Evolutionary conservation across 2,888 invertebrate species (phyloP), one percentile per base, ranked within the genome.

Genomic region (Cabera pusaria): DNA sequence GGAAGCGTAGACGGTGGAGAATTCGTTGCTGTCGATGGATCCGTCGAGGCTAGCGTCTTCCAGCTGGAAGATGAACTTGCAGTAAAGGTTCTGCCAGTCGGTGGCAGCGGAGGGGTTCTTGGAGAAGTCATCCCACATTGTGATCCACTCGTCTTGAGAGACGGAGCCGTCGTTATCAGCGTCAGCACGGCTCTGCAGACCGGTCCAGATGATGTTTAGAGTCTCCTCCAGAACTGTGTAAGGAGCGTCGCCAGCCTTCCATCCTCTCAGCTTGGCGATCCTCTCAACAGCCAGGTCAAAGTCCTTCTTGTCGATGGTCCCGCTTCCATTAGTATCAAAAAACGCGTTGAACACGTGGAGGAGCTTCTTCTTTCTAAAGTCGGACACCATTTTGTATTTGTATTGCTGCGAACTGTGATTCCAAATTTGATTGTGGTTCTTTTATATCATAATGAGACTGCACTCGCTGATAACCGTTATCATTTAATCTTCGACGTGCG

Each of bases 321-420:
- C 97, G 75, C 96, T 97, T 67, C 93, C 93, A 84, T 97, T 95
- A 56, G 94, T 94, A 90, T 97, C 97, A 67, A 96, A 96, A 88
- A 97, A 96, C 38, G 94, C 92, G 72, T 93, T 93, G 91, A 97
- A 97, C 44, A 96, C 94, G 85, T 94, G 94, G 58, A 95, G 91
- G 20, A 96, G 92, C 86, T 97, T 97, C 92, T 96, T 95, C 90
- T 94, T 95, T 74, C 96, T 94, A 87, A 96, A 97, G 67, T 95
- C 96, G 52, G 96, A 95, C 74, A 96, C 94, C 85, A 88, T 88
- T 64, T 76, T 86, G 93, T 22, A 21, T 9, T 27, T 21, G 24
- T 23, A n/a, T 24, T 31, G 22, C 11, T 37, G 14, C 33, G 35
- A 17, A 41, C 51, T 40, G 29, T 38, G 42, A 38, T 37, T 34